Conservation (phyloP, 1,140 invertebrate genomes). For the Neodiprion virginianus region DNA sequence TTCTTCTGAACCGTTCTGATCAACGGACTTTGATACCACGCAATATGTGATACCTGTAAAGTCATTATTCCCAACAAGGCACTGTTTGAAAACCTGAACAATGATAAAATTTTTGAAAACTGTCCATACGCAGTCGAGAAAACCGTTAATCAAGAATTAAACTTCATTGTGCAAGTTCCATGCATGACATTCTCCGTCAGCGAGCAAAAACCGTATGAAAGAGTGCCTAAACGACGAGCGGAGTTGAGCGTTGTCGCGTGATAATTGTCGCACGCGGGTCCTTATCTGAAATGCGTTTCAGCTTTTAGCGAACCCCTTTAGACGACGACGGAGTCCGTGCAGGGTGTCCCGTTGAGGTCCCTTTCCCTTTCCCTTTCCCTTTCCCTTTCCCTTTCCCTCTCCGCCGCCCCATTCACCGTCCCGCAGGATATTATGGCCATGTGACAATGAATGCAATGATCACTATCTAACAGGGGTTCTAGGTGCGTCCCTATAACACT, state of each 20-base stretch:
- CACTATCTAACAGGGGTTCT: slow-evolving; percentile 43
- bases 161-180: no score
- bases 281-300: slow-evolving; percentile 45
- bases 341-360: slow-evolving; percentile 17
- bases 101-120: no score
- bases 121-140: no score
- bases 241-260: neutral
- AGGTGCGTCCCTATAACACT: slow-evolving; percentile 23
- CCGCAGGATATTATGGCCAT: slow-evolving; percentile 45
- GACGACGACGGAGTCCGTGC: neutral
- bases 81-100: no score
- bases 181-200: neutral
- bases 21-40: no score
- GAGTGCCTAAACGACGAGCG: neutral
- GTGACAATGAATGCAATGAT: slow-evolving; percentile 55
- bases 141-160: no score
- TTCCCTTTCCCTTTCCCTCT: slow-evolving; percentile 23
- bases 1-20: no score
- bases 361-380: slow-evolving; percentile 38
- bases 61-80: no score
- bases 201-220: neutral
- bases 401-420: slow-evolving; percentile 19
- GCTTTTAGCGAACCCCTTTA: slow-evolving; percentile 49
- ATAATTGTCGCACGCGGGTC: slow-evolving; percentile 25
- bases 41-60: no score